A percentile compares a stretch with the other conserved stretches of the same genome.
Evolutionary conservation across 2,888 invertebrate species (phyloP).

Genomic region (Entomobrya proxima): DNA sequence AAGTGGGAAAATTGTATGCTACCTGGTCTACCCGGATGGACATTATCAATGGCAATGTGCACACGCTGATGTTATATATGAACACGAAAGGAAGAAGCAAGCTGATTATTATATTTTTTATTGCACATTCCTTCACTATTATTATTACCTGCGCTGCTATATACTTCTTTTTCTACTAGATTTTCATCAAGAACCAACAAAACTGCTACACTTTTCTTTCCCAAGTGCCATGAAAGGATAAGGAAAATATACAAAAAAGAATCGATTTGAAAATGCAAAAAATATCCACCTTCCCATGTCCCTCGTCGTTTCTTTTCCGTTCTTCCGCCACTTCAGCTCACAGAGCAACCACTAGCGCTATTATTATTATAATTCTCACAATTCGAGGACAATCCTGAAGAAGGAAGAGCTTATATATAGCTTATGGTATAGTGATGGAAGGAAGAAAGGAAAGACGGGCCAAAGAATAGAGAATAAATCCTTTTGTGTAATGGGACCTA

Average conservation of each 20-base stretch:
- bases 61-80: no score
- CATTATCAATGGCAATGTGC: no score
- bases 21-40: no score
- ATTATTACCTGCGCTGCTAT: no score
- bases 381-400: background rate
- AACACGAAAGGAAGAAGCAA: no score
- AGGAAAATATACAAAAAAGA: background rate
- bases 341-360: background rate
- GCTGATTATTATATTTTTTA: no score
- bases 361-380: conserved; percentile 11
- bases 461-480: background rate
- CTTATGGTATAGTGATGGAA: no score
- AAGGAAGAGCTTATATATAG: background rate
- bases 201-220: background rate
- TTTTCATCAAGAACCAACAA: background rate
- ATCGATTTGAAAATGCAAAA: conserved; percentile 34
- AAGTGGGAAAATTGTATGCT: no score
- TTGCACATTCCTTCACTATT: no score
- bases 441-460: no score
- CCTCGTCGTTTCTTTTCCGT: background rate
- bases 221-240: background rate
- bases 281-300: background rate
- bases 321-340: background rate
- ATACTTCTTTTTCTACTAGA: background rate
- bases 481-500: conserved; percentile 6